These are phyloP conservation scores for Periophthalmus modestus DNA, from an alignment of 2,113 vertebrate species.

Conservation along the genomic window DNA sequence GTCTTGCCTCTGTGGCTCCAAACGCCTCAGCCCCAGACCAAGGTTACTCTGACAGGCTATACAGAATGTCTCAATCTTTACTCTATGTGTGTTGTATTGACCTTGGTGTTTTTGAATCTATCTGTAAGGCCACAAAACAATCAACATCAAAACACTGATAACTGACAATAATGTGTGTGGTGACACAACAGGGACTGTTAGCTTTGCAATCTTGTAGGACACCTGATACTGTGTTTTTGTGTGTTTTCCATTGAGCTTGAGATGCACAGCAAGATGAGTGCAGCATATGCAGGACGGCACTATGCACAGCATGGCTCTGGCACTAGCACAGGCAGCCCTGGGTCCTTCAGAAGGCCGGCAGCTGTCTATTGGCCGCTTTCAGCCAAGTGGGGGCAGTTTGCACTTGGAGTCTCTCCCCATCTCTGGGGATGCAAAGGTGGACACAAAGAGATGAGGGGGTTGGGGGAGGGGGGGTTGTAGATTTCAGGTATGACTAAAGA, in stretches of 20 bases:
- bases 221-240: constrained; percentile 46
- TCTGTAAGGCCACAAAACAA: constrained; percentile 68
- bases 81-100: constrained; percentile 58
- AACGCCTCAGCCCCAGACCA: constrained; percentile 66
- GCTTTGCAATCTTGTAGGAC: constrained; percentile 57
- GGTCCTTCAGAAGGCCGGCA: constrained; percentile 66
- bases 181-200: constrained; percentile 30
- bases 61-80: constrained; percentile 44
- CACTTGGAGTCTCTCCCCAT: constrained; percentile 70
- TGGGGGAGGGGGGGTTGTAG: constrained; percentile 23
- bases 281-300: constrained; percentile 65
- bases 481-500: constrained; percentile 55
- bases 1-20: constrained; percentile 39
- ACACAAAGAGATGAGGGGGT: constrained; percentile 57
- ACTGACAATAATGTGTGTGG: constrained; percentile 60
- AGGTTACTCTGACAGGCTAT: constrained; percentile 55
- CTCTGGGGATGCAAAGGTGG: constrained; percentile 68
- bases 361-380: constrained; percentile 68
- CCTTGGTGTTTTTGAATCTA: constrained; percentile 54
- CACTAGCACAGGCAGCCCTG: constrained; percentile 63
- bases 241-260: constrained; percentile 55
- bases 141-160: constrained; percentile 51
- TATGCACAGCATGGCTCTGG: constrained; percentile 66
- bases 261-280: constrained; percentile 66
- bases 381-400: constrained; percentile 65